Evolutionary conservation across 2,888 invertebrate genomes (phyloP), one percentile per base, ranked within the genome.

Genomic region (Agonum fuliginosum): DNA sequence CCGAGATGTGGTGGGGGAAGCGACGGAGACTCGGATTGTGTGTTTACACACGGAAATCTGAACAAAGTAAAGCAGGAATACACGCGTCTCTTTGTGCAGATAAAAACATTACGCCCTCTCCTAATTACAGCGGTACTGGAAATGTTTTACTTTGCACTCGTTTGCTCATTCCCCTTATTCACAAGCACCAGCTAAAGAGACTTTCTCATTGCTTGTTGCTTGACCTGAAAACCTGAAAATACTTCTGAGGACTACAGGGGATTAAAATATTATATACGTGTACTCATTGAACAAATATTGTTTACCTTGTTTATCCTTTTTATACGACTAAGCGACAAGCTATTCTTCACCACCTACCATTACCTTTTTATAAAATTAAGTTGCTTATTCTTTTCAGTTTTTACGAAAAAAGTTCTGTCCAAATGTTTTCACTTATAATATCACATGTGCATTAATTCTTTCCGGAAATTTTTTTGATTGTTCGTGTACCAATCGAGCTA

Each of bases 31-130:
- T 62, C 69, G 72, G 72, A 54, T 54, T 54, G 72, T 72, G 72
- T 72, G 72, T 72, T 72, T 72, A 72, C 72, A 72, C 72, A 58
- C 58, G 46, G 72, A 72, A 72, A 72, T 72, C 72, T 72, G 72
- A 72, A 72, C 72, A 72, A 72, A 72, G 72, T 72, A 72, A 54
- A 72, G 54, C 72, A 72, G 54, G 19, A 69, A 58, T 58, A 37
- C 46, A 37, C 37, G 72, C 72, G 54, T 58, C 72, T 72, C 72
- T 72, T 72, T 72, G 72, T 72, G 72, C 20, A 72, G 72, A 72
- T 72, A 72, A 72, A 72, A 72, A 72, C 72, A 72, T 72, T 72
- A 72, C 72, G 58, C 58, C 72, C 22, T 58, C 24, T 58, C 37
- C 19, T 37, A 72, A 54, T 20, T 30, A 72, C 72, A 72, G 72